Evolutionary conservation across 2,113 vertebrate species (phyloP), one percentile per base, ranked within the genome.

Genomic region (Eretmochelys imbricata): DNA sequence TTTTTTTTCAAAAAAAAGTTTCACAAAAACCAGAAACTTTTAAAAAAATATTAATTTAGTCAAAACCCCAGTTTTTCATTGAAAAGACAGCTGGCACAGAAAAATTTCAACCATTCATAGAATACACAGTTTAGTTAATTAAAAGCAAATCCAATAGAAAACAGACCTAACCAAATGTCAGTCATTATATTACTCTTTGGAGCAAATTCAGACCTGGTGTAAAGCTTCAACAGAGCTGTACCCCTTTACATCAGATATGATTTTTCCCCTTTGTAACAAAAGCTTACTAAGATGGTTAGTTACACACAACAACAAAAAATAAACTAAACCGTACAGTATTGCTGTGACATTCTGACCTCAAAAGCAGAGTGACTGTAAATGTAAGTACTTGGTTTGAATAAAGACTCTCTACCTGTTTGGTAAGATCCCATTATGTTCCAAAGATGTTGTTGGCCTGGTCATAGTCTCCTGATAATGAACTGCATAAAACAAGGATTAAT

Each of bases 401-500:
- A 89, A 87, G 25, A 94, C 13, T 59, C 57, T 89, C 95, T 97
- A 98, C 98, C 98, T 98, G 98, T 91, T 94, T 92, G 91, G 93
- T 89, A 95, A 97, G 97, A 96, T 94, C 88, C 82, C 89, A 90
- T 94, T 97, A 92, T 93, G 87, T 91, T 96, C 90, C 75, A 91
- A 97, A 98, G 90, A 95, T 84, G 94, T 94, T 97, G 95, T 94
- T 97, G 96, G 95, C 84, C 79, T 24, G 89, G 94, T 92, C 91
- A 82, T 95, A 95, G 96, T 96, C 92, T 97, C 88, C 96, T 96
- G 96, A 94, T 98, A 98, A 98, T 97, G 97, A 97, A 97, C 93
- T 90, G 96, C 95, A 97, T 97, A 97, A 98, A 98, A 96, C 97
- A 93, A 92, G 98, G 98, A 98, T 98, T 98, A 98, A 97, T 98